Percentiles rank a stretch among this genome's conserved stretches.
phyloP scores from a whole-genome alignment of 2,888 invertebrate genomes.

The Melieria omissa region DNA sequence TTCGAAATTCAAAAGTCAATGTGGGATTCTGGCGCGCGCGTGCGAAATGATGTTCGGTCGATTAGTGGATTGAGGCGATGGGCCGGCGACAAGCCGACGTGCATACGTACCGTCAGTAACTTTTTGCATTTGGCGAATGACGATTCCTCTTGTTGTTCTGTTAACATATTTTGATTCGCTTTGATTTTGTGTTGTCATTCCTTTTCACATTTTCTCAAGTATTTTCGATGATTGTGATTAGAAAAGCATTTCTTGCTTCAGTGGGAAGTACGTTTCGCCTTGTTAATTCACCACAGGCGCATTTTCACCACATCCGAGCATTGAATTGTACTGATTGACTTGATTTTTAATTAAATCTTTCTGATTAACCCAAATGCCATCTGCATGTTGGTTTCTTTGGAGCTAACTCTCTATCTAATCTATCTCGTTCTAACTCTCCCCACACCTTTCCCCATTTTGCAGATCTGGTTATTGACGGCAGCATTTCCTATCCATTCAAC shows the following conservation, averaged over 20 bases:
- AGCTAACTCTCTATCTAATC: no score
- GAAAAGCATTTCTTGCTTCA: constrained; percentile 19
- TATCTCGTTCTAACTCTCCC: no score
- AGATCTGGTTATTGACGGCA: constrained; percentile 95
- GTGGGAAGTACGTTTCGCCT: background rate
- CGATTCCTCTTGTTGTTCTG: constrained; percentile 22
- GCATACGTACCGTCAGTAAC: constrained; percentile 35
- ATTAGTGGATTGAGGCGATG: no score
- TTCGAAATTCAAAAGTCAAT: constrained; percentile 45
- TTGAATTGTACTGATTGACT: background rate
- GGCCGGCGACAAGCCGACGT: background rate
- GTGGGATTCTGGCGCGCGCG: constrained; percentile 32
- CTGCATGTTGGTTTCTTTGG: background rate
- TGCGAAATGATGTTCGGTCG: no score
- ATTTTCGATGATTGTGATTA: constrained; percentile 21
- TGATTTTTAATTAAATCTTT: background rate
- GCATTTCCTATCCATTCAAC: constrained; percentile 92
- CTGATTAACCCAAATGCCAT: background rate
- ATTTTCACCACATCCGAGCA: background rate
- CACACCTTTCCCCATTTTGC: constrained; percentile 18
- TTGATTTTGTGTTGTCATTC: constrained; percentile 35
- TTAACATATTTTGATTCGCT: constrained; percentile 34
- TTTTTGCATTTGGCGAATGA: constrained; percentile 35
- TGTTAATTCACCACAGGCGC: background rate
- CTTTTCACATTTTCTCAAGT: constrained; percentile 29